Base-by-base conservation (phyloP, 2,797 vertebrate genomes). In the Enteromius mattozi region DNA sequence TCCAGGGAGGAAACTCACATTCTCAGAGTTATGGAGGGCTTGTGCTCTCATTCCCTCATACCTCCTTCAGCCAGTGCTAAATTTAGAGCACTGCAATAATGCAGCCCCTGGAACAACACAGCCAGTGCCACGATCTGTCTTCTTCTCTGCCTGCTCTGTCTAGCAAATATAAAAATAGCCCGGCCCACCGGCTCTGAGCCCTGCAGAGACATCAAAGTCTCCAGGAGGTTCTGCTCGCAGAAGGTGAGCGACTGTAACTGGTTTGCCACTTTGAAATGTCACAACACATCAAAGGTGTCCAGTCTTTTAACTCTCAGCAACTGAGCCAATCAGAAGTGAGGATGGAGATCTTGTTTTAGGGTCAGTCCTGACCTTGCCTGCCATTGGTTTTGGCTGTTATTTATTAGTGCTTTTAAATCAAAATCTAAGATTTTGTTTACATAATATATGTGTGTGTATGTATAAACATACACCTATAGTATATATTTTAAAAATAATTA, bases 131-230 rank as follows among this genome's bases (percentile, higher is more conserved):
- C 81, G n/a, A 76, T 83, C 87, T 4, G 65, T 66, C 82, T 75
- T 76, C 56, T 86, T 88, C 71, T 81, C 74, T 74, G 35, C 71
- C 54, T 85, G 81, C 79, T 56, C 74, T 87, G 69, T 82, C 76
- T 81, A 27, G 45, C 45, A 56, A 69, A 77, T 83, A 66, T 81
- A 88, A 80, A 87, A 87, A 85, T 87, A 87, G 66, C 37, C 33
- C 21, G 13, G 30, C 4, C 71, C 59, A 66, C 16, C 33, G 3
- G 42, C 63, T 83, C 74, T 24, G 65, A 63, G 59, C 71, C 40
- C 70, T 56, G 63, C 47, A 40, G 59, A 51, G 59, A 54, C 45
- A 69, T 76, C 24, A 42, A 54, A 77, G 81, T 76, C 47, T 77
- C 61, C 35, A 33, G 24, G 47, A 61, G 45, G 45, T 54, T 76